Conservation (phyloP, 2,113 vertebrate species). For the Montifringilla adamsi region DNA sequence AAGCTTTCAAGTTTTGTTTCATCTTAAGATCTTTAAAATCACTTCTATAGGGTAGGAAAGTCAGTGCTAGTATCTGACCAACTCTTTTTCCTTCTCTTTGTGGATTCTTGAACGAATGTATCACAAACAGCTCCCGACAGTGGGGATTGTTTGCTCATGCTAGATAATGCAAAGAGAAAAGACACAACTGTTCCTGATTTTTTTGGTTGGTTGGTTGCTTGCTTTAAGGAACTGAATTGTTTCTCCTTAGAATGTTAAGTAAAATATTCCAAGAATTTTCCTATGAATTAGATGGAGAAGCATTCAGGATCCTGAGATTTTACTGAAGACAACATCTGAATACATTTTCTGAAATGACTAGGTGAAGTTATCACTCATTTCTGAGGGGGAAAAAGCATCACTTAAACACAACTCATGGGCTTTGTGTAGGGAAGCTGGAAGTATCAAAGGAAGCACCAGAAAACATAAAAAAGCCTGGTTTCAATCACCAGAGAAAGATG, state of each 20-base stretch:
- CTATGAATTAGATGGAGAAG: not conserved
- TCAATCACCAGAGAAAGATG: not conserved
- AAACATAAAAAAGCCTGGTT: not conserved
- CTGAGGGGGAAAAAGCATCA: not conserved
- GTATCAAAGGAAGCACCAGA: not conserved
- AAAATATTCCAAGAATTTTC: not conserved
- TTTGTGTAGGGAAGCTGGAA: not conserved
- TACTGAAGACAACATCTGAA: not conserved
- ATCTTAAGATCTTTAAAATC: not conserved
- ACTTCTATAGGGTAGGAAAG: not conserved
- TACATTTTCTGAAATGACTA: not conserved
- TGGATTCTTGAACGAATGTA: not conserved
- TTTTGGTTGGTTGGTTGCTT: not conserved
- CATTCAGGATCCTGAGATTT: not conserved
- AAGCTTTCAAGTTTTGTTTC: not conserved
- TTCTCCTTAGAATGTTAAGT: not conserved
- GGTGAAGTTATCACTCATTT: not conserved
- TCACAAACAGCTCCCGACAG: not conserved
- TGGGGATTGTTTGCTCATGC: not conserved
- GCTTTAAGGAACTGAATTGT: not conserved
- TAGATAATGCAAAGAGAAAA: not conserved
- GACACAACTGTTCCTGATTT: not conserved
- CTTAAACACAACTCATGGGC: not conserved
- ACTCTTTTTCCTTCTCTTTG: not conserved
- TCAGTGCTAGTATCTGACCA: not conserved